Evolutionary conservation across 2,113 vertebrate species (phyloP), one percentile per base, ranked within the genome.

Genomic region (Hippolais icterina): DNA sequence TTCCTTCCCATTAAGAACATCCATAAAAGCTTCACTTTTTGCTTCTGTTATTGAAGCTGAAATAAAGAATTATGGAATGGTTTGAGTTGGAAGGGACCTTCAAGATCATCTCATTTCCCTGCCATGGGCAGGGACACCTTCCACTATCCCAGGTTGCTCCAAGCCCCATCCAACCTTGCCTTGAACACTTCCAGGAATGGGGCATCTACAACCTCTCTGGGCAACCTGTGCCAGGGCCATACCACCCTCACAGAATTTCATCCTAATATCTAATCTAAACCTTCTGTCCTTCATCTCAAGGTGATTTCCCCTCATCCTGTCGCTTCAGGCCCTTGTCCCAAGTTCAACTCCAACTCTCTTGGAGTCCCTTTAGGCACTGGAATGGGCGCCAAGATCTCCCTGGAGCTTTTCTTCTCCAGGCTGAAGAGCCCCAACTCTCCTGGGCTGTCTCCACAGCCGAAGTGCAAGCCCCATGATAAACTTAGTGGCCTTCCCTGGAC

Each of bases 201-300:
- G 17, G 1, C 20, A 69, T 0, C 11, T 54, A 76, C 10, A 68
- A 1, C 29, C 1, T 54, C 24, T 31, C 41, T 31, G n/a, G 17
- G 8, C 2, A 68, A 31, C 24, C n/a, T 41, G 24, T 75, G 21
- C 29, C 61, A 75, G 17, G 0, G 39, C 11, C n/a, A 68, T 46
- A 29, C 13, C 7, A 22, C 16, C 46, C 41, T 54, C 70, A 31
- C 14, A 76, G 11, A 46, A 47, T 47, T 69, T 41, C n/a, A 61
- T 54, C 17, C n/a, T 7, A 7, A 31, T 16, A 31, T 23, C n/a
- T 27, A 9, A 61, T 13, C n/a, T 33, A 25, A 75, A 41, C 4
- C 20, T 15, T 4, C 20, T 29, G 11, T 21, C 20, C n/a, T 53
- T 46, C 56, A 41, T 33, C 20, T 63, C 20, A 54, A 47, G 9